These are phyloP conservation scores for Drosophila nigritarsus DNA, from an alignment of 2,888 invertebrate species.

Conservation along the genomic window DNA sequence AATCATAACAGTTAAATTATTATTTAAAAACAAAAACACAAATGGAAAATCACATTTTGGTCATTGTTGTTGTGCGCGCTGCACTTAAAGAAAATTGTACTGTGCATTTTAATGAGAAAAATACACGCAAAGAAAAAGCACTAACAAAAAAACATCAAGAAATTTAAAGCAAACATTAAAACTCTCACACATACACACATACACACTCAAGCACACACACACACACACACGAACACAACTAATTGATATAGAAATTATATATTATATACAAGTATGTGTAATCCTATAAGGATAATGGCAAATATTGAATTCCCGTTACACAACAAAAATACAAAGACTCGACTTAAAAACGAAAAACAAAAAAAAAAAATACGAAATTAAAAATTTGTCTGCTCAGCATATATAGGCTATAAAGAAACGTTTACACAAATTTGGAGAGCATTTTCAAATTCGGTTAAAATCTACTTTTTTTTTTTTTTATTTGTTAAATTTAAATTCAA, in stretches of 20 bases:
- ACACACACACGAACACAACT: slow-evolving; percentile 34
- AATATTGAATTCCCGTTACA: slow-evolving; percentile 73
- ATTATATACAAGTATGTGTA: slow-evolving; percentile 57
- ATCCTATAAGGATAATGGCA: slow-evolving; percentile 70
- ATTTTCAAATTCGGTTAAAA: slow-evolving; percentile 12
- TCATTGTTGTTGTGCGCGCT: slow-evolving; percentile 39
- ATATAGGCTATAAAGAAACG: slow-evolving; percentile 52
- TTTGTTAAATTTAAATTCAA: slow-evolving; percentile 57
- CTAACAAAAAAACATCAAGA: slow-evolving; percentile 17
- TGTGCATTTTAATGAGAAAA: slow-evolving; percentile 59
- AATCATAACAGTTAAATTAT: slow-evolving; percentile 77
- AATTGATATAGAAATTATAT: slow-evolving; percentile 66
- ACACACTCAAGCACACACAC: slow-evolving; percentile 14
- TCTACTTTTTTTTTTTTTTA: slow-evolving; percentile 38
- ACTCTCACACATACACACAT: slow-evolving; percentile 11
- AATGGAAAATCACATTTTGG: slow-evolving; percentile 21
- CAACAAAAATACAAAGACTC: slow-evolving; percentile 71
- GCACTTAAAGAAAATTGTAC: slow-evolving; percentile 17
- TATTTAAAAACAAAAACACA: slow-evolving; percentile 57
- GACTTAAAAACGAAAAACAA: slow-evolving; percentile 57
- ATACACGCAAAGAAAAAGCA: slow-evolving; percentile 13
- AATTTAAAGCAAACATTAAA: slow-evolving; percentile 9
- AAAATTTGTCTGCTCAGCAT: slow-evolving; percentile 72
- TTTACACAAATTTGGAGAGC: slow-evolving; percentile 15
- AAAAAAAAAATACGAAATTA: slow-evolving; percentile 35